Percentiles rank a stretch among this genome's conserved stretches.
phyloP scores from a whole-genome alignment of 2,888 invertebrate genomes.

The Zeuzera pyrina region DNA sequence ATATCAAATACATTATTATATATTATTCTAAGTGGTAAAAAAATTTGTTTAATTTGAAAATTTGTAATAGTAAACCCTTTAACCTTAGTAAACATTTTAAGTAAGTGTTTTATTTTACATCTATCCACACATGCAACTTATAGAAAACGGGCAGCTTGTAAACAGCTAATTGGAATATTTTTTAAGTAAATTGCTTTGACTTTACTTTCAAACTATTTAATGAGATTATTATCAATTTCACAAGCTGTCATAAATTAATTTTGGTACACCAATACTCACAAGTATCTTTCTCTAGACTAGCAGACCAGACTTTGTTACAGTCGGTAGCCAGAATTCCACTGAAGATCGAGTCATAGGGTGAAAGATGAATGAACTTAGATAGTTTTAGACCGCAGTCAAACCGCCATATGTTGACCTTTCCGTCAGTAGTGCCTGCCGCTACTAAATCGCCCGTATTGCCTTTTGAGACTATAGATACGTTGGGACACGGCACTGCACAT shows the following conservation, averaged over 20 bases:
- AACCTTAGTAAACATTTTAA: neutral
- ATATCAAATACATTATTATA: too few species aligned
- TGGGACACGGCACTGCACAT: slow-evolving; percentile 76
- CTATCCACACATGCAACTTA: too few species aligned
- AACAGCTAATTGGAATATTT: too few species aligned
- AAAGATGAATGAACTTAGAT: slow-evolving; percentile 72
- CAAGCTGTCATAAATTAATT: too few species aligned
- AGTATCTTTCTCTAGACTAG: slow-evolving; percentile 58
- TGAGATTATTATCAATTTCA: too few species aligned
- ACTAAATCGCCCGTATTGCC: slow-evolving; percentile 74
- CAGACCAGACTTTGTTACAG: slow-evolving; percentile 59
- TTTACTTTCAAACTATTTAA: too few species aligned
- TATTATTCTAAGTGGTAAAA: neutral
- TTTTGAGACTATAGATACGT: slow-evolving; percentile 72
- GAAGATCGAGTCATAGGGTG: slow-evolving; percentile 65
- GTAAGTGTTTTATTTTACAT: too few species aligned
- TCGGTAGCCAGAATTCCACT: slow-evolving; percentile 57
- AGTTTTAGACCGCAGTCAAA: slow-evolving; percentile 84
- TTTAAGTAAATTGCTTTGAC: too few species aligned
- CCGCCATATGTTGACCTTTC: slow-evolving; percentile 87
- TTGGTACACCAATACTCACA: slow-evolving; percentile 51
- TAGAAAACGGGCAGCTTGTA: too few species aligned
- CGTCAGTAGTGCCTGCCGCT: slow-evolving; percentile 73
- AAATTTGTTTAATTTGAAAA: neutral
- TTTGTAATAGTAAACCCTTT: neutral